Evolutionary conservation across 2,797 vertebrate species (phyloP).

Genomic region (Galaxias olidus): DNA sequence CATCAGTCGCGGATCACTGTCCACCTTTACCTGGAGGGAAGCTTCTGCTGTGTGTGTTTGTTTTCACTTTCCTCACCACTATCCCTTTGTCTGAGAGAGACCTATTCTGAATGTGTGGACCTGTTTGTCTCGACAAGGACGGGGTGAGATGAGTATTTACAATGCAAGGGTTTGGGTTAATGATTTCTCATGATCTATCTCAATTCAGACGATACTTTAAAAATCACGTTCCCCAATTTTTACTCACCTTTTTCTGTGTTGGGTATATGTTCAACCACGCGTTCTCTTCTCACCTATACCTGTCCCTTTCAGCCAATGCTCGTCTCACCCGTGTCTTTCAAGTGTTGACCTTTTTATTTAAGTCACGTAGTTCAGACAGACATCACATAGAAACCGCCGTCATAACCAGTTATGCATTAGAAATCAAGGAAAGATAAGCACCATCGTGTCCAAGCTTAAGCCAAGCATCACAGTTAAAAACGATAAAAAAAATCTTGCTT

Average conservation of each 20-base stretch:
- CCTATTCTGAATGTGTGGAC: slow-evolving; percentile 6
- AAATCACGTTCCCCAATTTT: too few relatives aligned
- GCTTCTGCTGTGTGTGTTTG: slow-evolving; percentile 36
- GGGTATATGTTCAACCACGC: neutral
- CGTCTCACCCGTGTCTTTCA: slow-evolving; percentile 25
- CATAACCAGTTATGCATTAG: slow-evolving; percentile 67
- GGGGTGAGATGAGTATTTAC: too few relatives aligned
- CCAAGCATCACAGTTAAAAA: slow-evolving; percentile 77
- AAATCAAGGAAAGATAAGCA: slow-evolving; percentile 77
- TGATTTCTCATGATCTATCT: too few relatives aligned
- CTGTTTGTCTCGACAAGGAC: neutral
- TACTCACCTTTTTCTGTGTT: too few relatives aligned
- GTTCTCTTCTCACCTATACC: neutral
- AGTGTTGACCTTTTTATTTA: slow-evolving; percentile 33
- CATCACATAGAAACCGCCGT: slow-evolving; percentile 54
- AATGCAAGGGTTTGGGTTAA: too few relatives aligned
- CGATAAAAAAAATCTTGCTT: slow-evolving; percentile 68
- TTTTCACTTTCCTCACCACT: slow-evolving; percentile 25
- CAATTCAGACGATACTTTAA: too few relatives aligned
- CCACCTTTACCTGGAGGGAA: slow-evolving; percentile 44
- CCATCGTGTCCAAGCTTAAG: slow-evolving; percentile 72
- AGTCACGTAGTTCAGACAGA: slow-evolving; percentile 58
- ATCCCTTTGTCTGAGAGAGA: slow-evolving; percentile 13
- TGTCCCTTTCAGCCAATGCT: neutral
- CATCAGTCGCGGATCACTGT: slow-evolving; percentile 41